Base-by-base conservation (phyloP, 2,797 vertebrate species). In the Hydrocynus forskahlii region DNA sequence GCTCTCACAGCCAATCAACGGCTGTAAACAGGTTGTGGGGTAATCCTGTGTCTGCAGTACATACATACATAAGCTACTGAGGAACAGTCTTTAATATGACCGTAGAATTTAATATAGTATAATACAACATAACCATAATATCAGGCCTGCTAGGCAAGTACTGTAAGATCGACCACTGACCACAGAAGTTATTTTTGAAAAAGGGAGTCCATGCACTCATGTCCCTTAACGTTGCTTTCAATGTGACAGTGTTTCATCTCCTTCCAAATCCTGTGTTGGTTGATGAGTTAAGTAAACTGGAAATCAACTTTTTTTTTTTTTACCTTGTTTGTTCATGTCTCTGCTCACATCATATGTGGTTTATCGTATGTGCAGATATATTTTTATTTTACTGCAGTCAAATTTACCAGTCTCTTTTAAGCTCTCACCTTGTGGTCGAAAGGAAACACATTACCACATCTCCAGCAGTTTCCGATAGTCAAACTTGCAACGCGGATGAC, bases 11-110 rank as follows among this genome's bases (percentile, higher is more conserved):
- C 16, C 7, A 1, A 35, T 35, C 48, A 57, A n/a, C 55, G n/a
- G 8, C 60, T 48, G 14, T 81, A 80, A 80, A 68, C 66, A 68
- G 66, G 66, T 40, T 43, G 13, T 12, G 1, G 40, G 38, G 7
- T 83, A 78, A 62, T 17, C 5, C 38, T 40, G 17, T 40, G 13
- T 17, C 70, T 74, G 71, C 55, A 59, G 52, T 62, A 75, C 35
- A 48, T 10, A 67, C 73, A 59, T 38, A 17, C 70, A 76, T 80
- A 55, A 57, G 68, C 59, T 55, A 70, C 7, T 75, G 69, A 74
- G 21, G 57, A 78, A 75, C 75, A 75, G 55, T 81, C 70, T 81
- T 75, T 62, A 69, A 50, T 14, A 75, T 78, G 50, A 4, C 60
- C 66, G 52, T 69, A 57, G 59, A 43, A 35, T 13, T 35, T 35